Evolutionary conservation across 1,140 invertebrate genomes (phyloP).

Genomic region (Brachionus asplanchnoidis): DNA sequence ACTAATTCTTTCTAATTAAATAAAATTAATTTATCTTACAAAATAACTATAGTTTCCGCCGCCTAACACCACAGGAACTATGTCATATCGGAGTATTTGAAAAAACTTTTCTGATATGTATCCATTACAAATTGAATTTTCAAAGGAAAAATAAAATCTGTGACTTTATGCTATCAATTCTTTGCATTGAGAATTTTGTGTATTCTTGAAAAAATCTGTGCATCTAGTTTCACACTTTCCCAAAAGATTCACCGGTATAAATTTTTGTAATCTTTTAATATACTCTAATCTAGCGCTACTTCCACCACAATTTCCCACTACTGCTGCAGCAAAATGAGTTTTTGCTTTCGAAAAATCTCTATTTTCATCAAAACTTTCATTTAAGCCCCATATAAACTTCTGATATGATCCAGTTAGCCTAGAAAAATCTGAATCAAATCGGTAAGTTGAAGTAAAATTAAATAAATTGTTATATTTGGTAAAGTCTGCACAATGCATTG

Average conservation of each 20-base stretch:
- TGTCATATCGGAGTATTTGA: conserved; percentile 34
- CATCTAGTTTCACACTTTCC: conserved; percentile 47
- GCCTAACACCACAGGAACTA: conserved; percentile 7
- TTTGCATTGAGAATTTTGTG: conserved; percentile 26
- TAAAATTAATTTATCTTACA: background rate
- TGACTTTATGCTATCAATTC: background rate
- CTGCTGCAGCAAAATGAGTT: background rate
- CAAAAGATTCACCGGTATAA: conserved; percentile 48
- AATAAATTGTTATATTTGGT: no score
- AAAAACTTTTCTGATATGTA: conserved; percentile 41
- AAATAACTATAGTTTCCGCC: background rate
- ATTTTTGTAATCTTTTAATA: no score
- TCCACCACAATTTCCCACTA: conserved; percentile 41
- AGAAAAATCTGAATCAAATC: no score
- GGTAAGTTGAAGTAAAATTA: no score
- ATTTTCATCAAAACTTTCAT: background rate
- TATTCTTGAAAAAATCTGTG: background rate
- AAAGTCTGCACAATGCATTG: background rate
- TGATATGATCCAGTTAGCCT: no score
- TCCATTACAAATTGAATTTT: conserved; percentile 5
- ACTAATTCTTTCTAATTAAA: no score
- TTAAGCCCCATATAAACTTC: no score
- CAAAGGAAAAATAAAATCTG: conserved; percentile 13
- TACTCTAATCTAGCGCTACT: no score
- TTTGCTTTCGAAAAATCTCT: background rate